phyloP scores from a whole-genome alignment of 2,888 invertebrate species.

The Perizoma flavofasciatum region DNA sequence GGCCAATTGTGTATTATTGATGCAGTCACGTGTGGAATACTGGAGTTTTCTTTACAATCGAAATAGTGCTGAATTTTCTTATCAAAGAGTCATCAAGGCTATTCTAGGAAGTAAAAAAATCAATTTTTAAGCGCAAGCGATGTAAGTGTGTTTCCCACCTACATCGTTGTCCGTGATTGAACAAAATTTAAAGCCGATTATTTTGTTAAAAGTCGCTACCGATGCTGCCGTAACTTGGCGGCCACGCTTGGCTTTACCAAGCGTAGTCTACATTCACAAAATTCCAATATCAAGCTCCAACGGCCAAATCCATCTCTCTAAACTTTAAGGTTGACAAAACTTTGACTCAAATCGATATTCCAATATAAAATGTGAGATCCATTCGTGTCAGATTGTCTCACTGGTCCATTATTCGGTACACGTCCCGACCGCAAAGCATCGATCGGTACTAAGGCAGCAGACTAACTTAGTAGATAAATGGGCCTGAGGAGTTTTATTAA shows the following conservation, averaged over 20 bases:
- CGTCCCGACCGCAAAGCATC: constrained; percentile 37
- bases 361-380: constrained; percentile 25
- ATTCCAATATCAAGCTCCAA: constrained; percentile 4
- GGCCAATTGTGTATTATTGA: constrained; percentile 31
- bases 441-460: constrained; percentile 27
- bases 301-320: not conserved
- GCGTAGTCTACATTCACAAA: constrained; percentile 1
- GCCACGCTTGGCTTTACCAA: not conserved
- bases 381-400: constrained; percentile 30
- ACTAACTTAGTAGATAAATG: constrained; percentile 25
- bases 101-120: not conserved
- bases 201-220: too few species aligned
- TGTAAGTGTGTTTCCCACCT: too few species aligned
- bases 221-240: too few species aligned
- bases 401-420: constrained; percentile 32
- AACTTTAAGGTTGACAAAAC: constrained; percentile 24
- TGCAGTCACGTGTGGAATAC: constrained; percentile 27
- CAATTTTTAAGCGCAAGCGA: too few species aligned
- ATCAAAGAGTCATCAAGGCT: not conserved
- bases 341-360: constrained; percentile 25
- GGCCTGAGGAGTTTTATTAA: not conserved
- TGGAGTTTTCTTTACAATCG: constrained; percentile 16
- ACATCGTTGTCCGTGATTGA: too few species aligned
- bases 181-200: too few species aligned
- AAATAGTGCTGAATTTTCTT: constrained; percentile 13